These are phyloP conservation scores for Pentamera pediparva DNA, from an alignment of 53 echinoderm and acorn worm genomes.

Conservation along the genomic window DNA sequence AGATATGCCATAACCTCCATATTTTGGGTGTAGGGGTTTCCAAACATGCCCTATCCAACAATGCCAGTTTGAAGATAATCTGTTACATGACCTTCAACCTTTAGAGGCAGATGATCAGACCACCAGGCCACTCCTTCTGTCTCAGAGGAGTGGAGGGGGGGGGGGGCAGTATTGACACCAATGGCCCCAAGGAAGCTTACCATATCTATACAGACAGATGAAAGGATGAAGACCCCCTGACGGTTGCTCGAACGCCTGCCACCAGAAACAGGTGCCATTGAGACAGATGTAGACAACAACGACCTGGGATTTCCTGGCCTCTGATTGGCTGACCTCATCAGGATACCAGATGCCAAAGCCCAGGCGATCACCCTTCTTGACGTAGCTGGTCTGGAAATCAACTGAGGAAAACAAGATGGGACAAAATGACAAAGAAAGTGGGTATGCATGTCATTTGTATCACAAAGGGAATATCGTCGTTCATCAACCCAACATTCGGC, in stretches of 20 bases:
- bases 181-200: slow-evolving; percentile 63
- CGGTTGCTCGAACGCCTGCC: slow-evolving; percentile 80
- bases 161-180: background rate
- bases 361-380: slow-evolving; percentile 63
- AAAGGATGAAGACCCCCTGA: slow-evolving; percentile 78
- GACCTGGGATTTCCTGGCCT: slow-evolving; percentile 59
- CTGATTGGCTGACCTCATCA: slow-evolving; percentile 49
- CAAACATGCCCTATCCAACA: no score
- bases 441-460: no score
- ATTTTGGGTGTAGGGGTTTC: background rate
- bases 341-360: slow-evolving; percentile 86
- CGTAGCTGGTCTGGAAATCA: background rate
- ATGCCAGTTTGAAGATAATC: no score
- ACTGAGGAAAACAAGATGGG: slow-evolving; percentile 16
- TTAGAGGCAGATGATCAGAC: no score
- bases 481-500: no score
- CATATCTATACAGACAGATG: slow-evolving; percentile 69
- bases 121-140: no score
- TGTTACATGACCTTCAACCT: no score
- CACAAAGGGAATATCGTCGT: no score
- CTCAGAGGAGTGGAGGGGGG: background rate
- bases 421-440: no score
- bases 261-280: slow-evolving; percentile 63
- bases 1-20: background rate
- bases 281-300: slow-evolving; percentile 73